Evolutionary conservation across 1,140 invertebrate species (phyloP).

Genomic region (Diorhabda elongata): DNA sequence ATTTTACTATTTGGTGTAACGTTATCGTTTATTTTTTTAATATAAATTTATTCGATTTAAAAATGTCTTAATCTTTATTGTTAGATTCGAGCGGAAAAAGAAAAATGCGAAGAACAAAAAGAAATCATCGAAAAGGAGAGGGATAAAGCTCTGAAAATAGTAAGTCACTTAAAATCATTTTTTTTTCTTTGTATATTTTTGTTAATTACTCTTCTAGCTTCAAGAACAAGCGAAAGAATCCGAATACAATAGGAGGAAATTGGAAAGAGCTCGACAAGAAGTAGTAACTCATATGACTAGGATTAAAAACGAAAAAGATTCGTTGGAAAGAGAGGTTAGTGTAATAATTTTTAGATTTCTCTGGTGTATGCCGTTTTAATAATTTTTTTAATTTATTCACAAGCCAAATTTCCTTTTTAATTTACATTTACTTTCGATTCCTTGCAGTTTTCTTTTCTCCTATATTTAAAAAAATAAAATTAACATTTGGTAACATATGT

Average conservation of each 20-base stretch:
- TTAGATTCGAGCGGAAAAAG: constrained; percentile 44
- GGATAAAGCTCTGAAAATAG: constrained; percentile 49
- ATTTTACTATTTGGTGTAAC: too few relatives aligned
- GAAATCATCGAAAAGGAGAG: constrained; percentile 49
- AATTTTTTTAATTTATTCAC: too few relatives aligned
- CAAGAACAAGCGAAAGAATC: constrained; percentile 56
- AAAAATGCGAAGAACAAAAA: constrained; percentile 49
- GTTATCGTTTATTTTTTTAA: too few relatives aligned
- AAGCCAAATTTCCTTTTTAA: too few relatives aligned
- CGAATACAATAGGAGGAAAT: constrained; percentile 53
- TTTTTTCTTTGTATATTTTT: neutral
- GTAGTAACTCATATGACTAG: constrained; percentile 57
- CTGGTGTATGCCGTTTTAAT: too few relatives aligned
- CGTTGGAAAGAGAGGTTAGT: constrained; percentile 56
- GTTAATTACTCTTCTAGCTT: constrained; percentile 44
- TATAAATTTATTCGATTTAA: too few relatives aligned
- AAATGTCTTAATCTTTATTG: neutral
- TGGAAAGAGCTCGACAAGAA: constrained; percentile 58
- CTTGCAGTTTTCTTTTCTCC: neutral
- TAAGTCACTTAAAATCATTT: constrained; percentile 29
- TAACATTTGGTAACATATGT: too few relatives aligned
- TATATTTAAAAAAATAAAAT: too few relatives aligned
- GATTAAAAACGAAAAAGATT: constrained; percentile 57
- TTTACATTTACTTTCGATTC: neutral
- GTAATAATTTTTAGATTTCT: neutral